Base-by-base conservation (phyloP, 2,888 invertebrate species). In the Nephrotoma flavescens region DNA sequence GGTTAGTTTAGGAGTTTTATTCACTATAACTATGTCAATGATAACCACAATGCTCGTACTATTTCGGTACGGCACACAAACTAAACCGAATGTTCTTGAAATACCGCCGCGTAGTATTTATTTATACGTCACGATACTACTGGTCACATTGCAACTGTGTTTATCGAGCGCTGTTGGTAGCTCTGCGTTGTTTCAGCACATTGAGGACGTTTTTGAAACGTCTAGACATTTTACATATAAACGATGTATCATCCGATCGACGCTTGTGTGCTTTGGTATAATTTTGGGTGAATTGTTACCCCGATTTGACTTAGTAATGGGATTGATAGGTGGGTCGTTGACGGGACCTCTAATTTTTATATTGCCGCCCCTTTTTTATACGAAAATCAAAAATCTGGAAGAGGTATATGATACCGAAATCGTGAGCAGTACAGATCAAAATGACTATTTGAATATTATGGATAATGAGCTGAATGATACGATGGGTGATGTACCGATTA, bases 321-420 rank as follows among this genome's bases (percentile, higher is more conserved):
- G 96, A 1, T 92, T 97, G 0, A 94, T 97, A 9, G 97, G 98
- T 15, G 97, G 97, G 4, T 95, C 96, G 0, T 92, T 97, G 4
- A 96, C 95, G 0, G 96, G 97, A 0, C 96, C 97, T 0, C 91
- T 97, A 11, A 95, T 97, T 89, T 97, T 97, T 88, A 94, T 98
- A 87, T 93, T 96, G 87, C 97, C 97, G 0, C 96, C 97, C 0
- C 89, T 97, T 83, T 94, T 97, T 89, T 97, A 97, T 90, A 92
- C 95, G 0, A 95, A 94, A 90, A 94, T 96, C 9, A 91, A 93
- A 86, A 92, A 92, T 86, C 92, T 95, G 89, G 91, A 92, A 88
- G 89, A 89, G 6, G 89, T 89, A 31, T 90, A 91, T 87, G 89
- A 90, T 88, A 87, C 86, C 9, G 87, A 88, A 86, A 11, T 86